A percentile compares a stretch with the other conserved stretches of the same genome.
Evolutionary conservation across 1,140 invertebrate genomes (phyloP).

Genomic region (Drosophila biarmipes): DNA sequence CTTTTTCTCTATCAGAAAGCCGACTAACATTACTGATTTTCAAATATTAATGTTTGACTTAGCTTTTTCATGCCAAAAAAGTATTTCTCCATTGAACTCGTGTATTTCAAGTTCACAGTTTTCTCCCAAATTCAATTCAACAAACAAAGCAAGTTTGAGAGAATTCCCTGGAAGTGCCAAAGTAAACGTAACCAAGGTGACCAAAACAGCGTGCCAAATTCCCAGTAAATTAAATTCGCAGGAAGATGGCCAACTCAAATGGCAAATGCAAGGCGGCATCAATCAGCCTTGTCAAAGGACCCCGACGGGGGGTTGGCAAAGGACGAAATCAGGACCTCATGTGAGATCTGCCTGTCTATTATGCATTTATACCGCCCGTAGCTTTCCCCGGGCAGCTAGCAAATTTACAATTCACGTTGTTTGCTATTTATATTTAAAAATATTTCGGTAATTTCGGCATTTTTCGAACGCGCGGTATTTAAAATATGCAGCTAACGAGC

Average conservation of each 20-base stretch:
- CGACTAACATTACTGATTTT: too few relatives aligned
- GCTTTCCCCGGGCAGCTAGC: neutral
- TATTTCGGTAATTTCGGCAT: neutral
- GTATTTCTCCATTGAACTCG: too few relatives aligned
- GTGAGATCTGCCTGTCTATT: neutral
- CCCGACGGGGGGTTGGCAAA: neutral
- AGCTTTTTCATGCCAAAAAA: too few relatives aligned
- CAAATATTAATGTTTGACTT: too few relatives aligned
- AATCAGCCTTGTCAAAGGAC: neutral
- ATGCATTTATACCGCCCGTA: neutral
- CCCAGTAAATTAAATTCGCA: neutral
- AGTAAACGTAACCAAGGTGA: neutral
- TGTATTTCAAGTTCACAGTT: too few relatives aligned
- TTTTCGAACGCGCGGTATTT: neutral
- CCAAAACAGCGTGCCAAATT: neutral
- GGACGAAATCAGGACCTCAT: neutral
- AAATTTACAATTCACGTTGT: neutral
- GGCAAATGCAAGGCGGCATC: slow-evolving; percentile 1
- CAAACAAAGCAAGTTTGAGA: neutral
- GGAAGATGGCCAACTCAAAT: neutral
- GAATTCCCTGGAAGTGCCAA: neutral
- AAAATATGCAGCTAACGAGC: slow-evolving; percentile 8
- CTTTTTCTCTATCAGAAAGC: too few relatives aligned
- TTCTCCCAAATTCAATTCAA: too few relatives aligned
- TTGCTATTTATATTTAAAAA: neutral